These are phyloP conservation scores for Ceratina japonica DNA, from an alignment of 1,140 invertebrate genomes.

Conservation along the genomic window DNA sequence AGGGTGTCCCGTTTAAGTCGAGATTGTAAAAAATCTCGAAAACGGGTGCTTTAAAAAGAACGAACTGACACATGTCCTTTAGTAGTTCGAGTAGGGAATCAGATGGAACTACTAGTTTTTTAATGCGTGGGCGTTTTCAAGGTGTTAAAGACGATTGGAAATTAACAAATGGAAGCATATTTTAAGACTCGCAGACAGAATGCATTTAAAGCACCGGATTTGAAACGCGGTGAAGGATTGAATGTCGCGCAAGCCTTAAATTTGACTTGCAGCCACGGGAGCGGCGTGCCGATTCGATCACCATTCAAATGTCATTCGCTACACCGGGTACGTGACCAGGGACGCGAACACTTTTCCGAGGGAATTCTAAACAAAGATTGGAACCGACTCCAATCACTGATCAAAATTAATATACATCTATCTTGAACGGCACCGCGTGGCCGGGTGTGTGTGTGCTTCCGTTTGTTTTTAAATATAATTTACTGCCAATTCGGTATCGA, in stretches of 20 bases:
- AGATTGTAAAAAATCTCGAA: no score
- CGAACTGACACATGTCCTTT: no score
- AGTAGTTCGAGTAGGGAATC: no score
- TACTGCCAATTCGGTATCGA: constrained; percentile 2
- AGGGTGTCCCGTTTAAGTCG: no score
- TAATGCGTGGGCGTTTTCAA: no score
- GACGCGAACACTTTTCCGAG: constrained; percentile 4
- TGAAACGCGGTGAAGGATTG: background rate
- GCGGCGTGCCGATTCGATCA: constrained; percentile 39
- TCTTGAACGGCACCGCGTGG: no score
- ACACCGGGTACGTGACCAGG: constrained; percentile 26
- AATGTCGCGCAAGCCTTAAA: constrained; percentile 6
- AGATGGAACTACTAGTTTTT: no score
- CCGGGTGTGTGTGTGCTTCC: no score
- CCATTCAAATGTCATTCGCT: constrained; percentile 31
- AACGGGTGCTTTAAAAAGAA: no score
- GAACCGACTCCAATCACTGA: constrained; percentile 16
- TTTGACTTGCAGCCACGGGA: constrained; percentile 16
- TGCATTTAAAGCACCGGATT: constrained; percentile 40
- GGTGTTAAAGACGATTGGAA: no score
- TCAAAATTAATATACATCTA: background rate
- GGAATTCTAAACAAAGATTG: constrained; percentile 39
- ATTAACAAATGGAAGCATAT: background rate
- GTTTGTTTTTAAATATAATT: no score
- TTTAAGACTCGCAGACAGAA: background rate